Evolutionary conservation across 2,888 invertebrate genomes (phyloP), one percentile per base, ranked within the genome.

Genomic region (Drepanosiphum platanoidis): DNA sequence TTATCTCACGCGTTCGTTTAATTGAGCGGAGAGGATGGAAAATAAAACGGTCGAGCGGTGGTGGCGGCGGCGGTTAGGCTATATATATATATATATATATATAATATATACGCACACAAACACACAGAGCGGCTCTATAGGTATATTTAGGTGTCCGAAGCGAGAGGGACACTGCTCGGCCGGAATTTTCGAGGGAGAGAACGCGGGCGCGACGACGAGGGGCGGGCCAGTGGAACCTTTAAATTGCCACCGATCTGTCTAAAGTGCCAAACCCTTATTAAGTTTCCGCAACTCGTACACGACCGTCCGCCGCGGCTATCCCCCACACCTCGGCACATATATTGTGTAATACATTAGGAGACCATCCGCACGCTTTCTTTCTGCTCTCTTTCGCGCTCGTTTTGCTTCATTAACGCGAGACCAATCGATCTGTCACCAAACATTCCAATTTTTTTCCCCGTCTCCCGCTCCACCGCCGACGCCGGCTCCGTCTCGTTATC

Each of bases 161-260:
- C 22, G 52, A 34, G 46, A 68, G 34, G 18, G n/a, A n/a, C n/a
- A 34, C 32, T 18, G 71, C 36, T 18, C 5, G 75, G n/a, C 8
- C 34, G 72, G 64, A 15, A 32, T n/a, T n/a, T n/a, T n/a, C n/a
- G n/a, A n/a, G n/a, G n/a, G n/a, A n/a, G n/a, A n/a, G 52, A 39
- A 64, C 1, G 27, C 11, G 5, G 1, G 11, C 22, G 52, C 0
- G 8, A 22, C n/a, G n/a, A 34, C 7, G 34, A 3, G 52, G 34
- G 15, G 34, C 7, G 58, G 34, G 18, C 3, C 71, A 11, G 64
- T 64, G 32, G 68, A 66, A 84, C 83, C 83, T 68, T 84, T 84
- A 84, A 84, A 84, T 84, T 84, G 83, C 83, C 83, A 84, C 83
- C 83, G 75, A 84, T 84, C 83, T 75, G 83, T 84, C 83, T 84